Evolutionary conservation across 2,888 invertebrate genomes (phyloP), one percentile per base, ranked within the genome.

Genomic region (Oligia latruncula): DNA sequence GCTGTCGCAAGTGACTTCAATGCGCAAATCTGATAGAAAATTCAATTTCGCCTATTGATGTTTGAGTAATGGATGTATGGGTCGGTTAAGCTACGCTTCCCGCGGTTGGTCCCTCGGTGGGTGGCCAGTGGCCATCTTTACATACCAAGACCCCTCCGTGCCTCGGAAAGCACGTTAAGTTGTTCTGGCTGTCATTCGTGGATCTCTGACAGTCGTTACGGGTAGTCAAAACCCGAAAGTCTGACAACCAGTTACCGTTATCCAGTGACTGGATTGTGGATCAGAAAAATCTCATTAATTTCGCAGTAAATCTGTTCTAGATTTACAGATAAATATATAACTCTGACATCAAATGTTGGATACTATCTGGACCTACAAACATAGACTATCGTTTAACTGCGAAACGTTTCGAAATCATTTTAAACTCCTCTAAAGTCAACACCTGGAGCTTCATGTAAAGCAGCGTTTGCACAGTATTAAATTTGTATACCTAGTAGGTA

Each of bases 11-110:
- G 60, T 81, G 77, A 81, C 81, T 82, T 84, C 84, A 88, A 79
- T 80, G 87, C 70, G 83, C 84, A 83, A 87, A 85, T 87, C 82
- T 87, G 83, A 87, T 82, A 85, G 85, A 88, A 87, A 88, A 90
- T 87, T 88, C 84, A 89, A 89, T 90, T 88, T 84, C 65, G 46
- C 74, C 85, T 85, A 84, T 76, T 67, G 85, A 35, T 0, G 29
- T 29, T 29, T 29, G 29, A 58, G 23, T 58, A 23, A 23, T 1
- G 11, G 23, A 9, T 4, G 4, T 23, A 58, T 4, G 52, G 55
- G 55, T 2, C 20, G 20, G 23, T 23, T 58, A 58, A 58, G 58
- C 23, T n/a, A 58, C 23, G 23, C 58, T 58, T 58, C 1, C 0
- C 23, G 1, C 9, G n/a, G 58, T 58, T 11, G 23, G 23, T 58